These are phyloP conservation scores for Pristionchus maxplancki DNA, from an alignment of 2,888 invertebrate genomes.

Conservation along the genomic window DNA sequence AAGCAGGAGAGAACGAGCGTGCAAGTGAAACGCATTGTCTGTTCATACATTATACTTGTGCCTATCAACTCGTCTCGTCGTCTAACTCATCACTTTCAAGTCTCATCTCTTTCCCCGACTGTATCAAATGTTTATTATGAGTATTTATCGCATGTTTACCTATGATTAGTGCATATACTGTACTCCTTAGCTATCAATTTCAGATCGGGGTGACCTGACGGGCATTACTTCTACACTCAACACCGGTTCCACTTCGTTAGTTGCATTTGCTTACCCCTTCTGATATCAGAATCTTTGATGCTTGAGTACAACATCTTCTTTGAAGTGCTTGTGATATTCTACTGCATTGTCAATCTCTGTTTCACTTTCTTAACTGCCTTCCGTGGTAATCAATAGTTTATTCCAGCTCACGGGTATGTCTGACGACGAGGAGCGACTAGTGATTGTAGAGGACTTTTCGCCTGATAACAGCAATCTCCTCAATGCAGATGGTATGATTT, in stretches of 20 bases:
- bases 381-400: not conserved
- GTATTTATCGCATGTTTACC: not conserved
- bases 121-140: not conserved
- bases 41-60: not conserved
- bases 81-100: not conserved
- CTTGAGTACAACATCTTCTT: not conserved
- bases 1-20: not conserved
- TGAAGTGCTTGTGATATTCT: not conserved
- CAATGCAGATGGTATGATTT: not conserved
- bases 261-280: not conserved
- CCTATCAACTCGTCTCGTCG: not conserved
- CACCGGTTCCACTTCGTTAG: not conserved
- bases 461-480: not conserved
- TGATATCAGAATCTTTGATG: not conserved
- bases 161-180: not conserved
- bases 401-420: not conserved
- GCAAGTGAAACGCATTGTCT: not conserved
- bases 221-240: not conserved
- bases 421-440: constrained; percentile 43
- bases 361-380: not conserved
- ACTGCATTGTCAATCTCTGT: not conserved
- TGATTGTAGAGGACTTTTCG: constrained; percentile 50
- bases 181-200: not conserved
- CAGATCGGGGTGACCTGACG: constrained; percentile 8
- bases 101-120: not conserved